phyloP scores from a whole-genome alignment of 2,797 vertebrate genomes.

The Coccyzus lansbergi region DNA sequence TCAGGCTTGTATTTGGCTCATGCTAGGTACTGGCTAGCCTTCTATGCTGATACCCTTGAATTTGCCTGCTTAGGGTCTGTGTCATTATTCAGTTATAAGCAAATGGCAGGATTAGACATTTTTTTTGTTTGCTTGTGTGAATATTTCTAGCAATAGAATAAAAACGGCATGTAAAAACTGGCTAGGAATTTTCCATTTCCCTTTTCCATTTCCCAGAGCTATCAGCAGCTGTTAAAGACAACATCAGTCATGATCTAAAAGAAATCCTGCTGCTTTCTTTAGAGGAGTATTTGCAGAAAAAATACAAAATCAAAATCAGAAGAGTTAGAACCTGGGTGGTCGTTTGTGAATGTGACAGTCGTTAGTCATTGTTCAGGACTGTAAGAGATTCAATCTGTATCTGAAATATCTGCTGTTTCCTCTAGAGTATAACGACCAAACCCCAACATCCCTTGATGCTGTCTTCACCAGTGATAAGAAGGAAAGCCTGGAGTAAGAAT shows the following conservation, averaged over 20 bases:
- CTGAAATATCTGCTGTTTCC: neutral
- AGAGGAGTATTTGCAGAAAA: neutral
- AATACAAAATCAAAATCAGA: neutral
- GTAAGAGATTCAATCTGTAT: neutral
- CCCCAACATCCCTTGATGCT: neutral
- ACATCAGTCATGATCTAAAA: neutral
- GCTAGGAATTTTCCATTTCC: neutral
- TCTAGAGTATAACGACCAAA: neutral
- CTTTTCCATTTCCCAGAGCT: neutral
- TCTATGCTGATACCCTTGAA: neutral
- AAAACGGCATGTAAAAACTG: neutral
- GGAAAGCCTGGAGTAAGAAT: neutral
- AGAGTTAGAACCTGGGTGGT: neutral
- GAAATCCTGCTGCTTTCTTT: neutral
- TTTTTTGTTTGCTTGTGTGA: neutral
- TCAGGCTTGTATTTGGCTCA: neutral
- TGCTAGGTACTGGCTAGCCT: neutral
- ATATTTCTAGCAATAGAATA: neutral
- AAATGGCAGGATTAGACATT: neutral
- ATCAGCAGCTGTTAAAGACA: neutral
- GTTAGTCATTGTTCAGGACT: neutral
- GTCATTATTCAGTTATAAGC: neutral
- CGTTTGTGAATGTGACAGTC: neutral
- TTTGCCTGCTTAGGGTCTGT: neutral
- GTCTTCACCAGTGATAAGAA: neutral